A percentile compares a stretch with the other conserved stretches of the same genome.
Conservation (phyloP, 2,113 vertebrate species). For the Oplegnathus fasciatus region DNA sequence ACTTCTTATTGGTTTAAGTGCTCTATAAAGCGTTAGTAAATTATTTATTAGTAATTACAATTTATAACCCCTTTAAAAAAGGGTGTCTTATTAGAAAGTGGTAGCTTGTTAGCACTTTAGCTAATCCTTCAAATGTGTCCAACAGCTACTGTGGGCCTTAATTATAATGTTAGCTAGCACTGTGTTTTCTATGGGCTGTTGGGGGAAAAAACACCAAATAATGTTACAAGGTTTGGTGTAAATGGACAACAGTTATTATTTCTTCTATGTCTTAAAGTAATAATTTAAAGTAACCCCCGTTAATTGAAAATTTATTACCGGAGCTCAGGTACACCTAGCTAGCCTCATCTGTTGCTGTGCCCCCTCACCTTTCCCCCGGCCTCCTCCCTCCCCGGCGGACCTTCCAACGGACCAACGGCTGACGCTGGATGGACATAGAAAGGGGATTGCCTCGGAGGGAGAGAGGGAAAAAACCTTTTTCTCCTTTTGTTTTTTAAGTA, state of each 20-base stretch:
- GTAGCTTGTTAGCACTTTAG: not conserved
- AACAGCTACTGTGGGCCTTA: not conserved
- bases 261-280: not conserved
- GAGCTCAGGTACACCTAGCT: not conserved
- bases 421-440: constrained; percentile 41
- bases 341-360: not conserved
- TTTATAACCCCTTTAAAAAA: not conserved
- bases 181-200: not conserved
- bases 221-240: not conserved
- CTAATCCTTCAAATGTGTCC: not conserved
- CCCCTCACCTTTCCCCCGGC: no score
- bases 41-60: not conserved
- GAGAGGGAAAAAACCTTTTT: constrained; percentile 44
- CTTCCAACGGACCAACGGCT: constrained; percentile 49
- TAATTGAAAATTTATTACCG: not conserved
- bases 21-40: not conserved
- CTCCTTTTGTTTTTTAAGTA: constrained; percentile 53
- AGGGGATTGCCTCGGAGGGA: constrained; percentile 36
- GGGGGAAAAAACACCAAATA: not conserved
- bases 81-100: not conserved
- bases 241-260: not conserved
- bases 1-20: not conserved
- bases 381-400: not conserved
- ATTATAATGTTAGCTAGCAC: no score
- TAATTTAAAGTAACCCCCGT: not conserved